These are phyloP conservation scores for Anthopleura xanthogrammica DNA, from an alignment of 92 coral and sea anemone species.

Conservation along the genomic window DNA sequence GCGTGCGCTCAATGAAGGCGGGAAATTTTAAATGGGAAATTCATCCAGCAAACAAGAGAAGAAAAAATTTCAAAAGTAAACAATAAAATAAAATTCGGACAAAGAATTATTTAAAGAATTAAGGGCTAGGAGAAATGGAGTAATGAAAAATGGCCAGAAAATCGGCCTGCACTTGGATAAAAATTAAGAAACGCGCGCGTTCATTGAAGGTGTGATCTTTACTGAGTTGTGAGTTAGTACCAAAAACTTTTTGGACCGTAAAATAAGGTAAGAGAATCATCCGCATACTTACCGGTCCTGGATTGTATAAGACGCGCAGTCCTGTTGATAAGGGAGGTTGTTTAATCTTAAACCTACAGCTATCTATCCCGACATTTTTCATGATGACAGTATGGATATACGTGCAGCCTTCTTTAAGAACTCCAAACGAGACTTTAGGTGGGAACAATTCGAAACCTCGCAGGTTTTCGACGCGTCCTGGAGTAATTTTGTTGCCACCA, in stretches of 20 bases:
- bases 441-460: constrained; percentile 97
- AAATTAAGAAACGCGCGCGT: no score
- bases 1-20: background rate
- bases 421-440: constrained; percentile 86
- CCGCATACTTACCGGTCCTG: constrained; percentile 81
- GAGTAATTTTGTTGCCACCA: constrained; percentile 60
- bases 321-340: constrained; percentile 99
- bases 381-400: constrained; percentile 71
- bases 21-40: background rate
- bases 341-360: constrained; percentile 85
- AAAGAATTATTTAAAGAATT: no score
- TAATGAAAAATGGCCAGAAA: no score
- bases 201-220: no score
- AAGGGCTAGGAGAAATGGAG: no score
- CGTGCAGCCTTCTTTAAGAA: constrained; percentile 90
- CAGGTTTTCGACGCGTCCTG: constrained; percentile 49
- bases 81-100: no score
- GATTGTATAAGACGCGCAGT: constrained; percentile 76
- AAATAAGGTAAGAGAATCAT: no score
- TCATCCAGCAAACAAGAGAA: no score
- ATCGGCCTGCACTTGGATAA: no score
- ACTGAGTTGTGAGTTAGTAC: no score
- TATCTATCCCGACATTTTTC: constrained; percentile 92
- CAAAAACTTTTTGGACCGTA: no score
- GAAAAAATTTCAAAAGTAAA: no score